Base-by-base conservation (phyloP, 2,888 invertebrate genomes). In the Orthonevra nobilis region DNA sequence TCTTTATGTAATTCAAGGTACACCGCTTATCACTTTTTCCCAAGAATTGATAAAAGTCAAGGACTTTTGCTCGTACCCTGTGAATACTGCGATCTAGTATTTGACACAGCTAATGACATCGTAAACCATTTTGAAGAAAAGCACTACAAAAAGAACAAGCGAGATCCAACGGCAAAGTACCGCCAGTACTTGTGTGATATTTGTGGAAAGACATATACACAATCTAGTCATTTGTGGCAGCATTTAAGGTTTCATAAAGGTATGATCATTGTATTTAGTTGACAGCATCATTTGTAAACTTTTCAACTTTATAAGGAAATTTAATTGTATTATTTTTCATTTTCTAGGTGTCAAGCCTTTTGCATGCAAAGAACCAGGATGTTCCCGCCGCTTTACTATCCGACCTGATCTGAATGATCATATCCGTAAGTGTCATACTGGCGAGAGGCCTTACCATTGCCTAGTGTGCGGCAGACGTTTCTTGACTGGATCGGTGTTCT, bases 241-340 rank as follows among this genome's bases (percentile, higher is more conserved):
- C 92, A 92, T 83, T 90, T 92, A 85, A 88, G 92, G 81, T 92
- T 92, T 82, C 92, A 92, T 85, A 91, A 92, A 89, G 92, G 92
- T 88, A 86, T 82, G 0, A 20, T 7, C 4, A 14, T 15, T 5
- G 10, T 1, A 48, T 15, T 12, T 23, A 23, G 32, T 34, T 20
- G 10, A 28, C 23, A 23, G 5, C 3, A 23, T n/a, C n/a, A n/a
- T n/a, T n/a, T n/a, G n/a, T n/a, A n/a, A n/a, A n/a, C n/a, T n/a
- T n/a, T n/a, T n/a, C n/a, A n/a, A n/a, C n/a, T n/a, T n/a, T n/a
- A n/a, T n/a, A n/a, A n/a, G n/a, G 23, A 23, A 23, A 3, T 23
- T 4, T 23, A 23, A 5, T 5, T 23, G 23, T 23, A 23, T 23
- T 23, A 50, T 30, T 30, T 10, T 23, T 2, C 1, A 19, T 20